Evolutionary conservation across 1,140 invertebrate genomes (phyloP), one percentile per base, ranked within the genome.

Genomic region (Teleopsis dalmanni): DNA sequence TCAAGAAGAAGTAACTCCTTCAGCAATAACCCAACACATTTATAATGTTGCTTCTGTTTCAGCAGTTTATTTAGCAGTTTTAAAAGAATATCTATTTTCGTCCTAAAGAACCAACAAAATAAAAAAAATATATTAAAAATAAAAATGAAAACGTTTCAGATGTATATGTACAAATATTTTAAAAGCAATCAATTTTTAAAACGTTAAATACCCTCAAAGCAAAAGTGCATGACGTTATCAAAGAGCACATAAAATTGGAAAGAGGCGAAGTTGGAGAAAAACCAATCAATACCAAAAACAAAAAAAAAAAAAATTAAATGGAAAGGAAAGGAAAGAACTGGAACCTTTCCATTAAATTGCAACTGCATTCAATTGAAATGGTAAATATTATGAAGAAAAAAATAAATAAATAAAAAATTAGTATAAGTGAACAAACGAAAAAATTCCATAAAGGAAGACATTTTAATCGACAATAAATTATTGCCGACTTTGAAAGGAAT

Each of bases 261-360:
- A 31, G 33, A 34, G n/a, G 27, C 40, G 22, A 11, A 2, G n/a
- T 33, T 26, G 8, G 10, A 25, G 44, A 9, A 38, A 29, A 22
- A 35, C 16, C 23, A 26, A 47, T 22, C 13, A 27, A 23, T 38
- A 23, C 26, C 11, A 49, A 43, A 49, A 29, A 21, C n/a, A 25
- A 37, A 22, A 13, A 46, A 52, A 34, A 42, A 41, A 42, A 18
- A n/a, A n/a, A n/a, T n/a, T n/a, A n/a, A n/a, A n/a, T n/a, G n/a
- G n/a, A n/a, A n/a, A n/a, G n/a, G n/a, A n/a, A n/a, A n/a, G n/a
- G n/a, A n/a, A n/a, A n/a, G n/a, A n/a, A n/a, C n/a, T n/a, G n/a
- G n/a, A n/a, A n/a, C 21, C 43, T 52, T 48, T 52, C 45, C 38
- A 48, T 52, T 52, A 52, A 52, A 52, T 37, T 48, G 31, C 33